phyloP scores from a whole-genome alignment of 2,888 invertebrate genomes.

The Rotaria magnacalcarata region DNA sequence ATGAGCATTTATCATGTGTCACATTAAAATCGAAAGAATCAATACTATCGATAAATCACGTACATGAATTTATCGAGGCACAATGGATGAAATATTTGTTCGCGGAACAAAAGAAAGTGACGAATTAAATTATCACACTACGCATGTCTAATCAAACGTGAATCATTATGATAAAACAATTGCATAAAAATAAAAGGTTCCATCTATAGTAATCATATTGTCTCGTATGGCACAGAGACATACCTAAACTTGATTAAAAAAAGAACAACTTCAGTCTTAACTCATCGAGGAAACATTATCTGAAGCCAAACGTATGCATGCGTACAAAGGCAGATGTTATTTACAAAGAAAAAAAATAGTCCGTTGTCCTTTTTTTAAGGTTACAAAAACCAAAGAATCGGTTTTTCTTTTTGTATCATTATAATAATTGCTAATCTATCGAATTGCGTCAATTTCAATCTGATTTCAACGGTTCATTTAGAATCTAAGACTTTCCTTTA shows the following conservation, averaged over 20 bases:
- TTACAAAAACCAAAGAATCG: not conserved
- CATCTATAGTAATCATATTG: not conserved
- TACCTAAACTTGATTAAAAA: not conserved
- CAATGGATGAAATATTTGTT: not conserved
- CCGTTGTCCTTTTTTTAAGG: not conserved
- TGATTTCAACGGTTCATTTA: not conserved
- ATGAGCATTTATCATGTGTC: not conserved
- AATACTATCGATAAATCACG: not conserved
- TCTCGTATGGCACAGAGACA: not conserved
- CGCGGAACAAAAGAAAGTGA: not conserved
- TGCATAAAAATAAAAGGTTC: not conserved
- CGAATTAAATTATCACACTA: not conserved
- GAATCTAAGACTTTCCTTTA: not conserved
- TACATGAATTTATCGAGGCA: slow-evolving; percentile 1
- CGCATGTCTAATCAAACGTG: not conserved
- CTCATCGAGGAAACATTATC: not conserved
- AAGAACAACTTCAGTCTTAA: not conserved
- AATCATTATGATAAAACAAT: not conserved
- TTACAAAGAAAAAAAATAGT: not conserved
- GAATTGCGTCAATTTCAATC: not conserved
- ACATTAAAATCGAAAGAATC: not conserved
- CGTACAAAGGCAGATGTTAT: not conserved
- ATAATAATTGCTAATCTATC: not conserved
- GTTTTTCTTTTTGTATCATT: not conserved
- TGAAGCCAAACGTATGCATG: not conserved